Evolutionary conservation across 92 coral and sea anemone genomes (phyloP).

Genomic region (Ricordea florida): DNA sequence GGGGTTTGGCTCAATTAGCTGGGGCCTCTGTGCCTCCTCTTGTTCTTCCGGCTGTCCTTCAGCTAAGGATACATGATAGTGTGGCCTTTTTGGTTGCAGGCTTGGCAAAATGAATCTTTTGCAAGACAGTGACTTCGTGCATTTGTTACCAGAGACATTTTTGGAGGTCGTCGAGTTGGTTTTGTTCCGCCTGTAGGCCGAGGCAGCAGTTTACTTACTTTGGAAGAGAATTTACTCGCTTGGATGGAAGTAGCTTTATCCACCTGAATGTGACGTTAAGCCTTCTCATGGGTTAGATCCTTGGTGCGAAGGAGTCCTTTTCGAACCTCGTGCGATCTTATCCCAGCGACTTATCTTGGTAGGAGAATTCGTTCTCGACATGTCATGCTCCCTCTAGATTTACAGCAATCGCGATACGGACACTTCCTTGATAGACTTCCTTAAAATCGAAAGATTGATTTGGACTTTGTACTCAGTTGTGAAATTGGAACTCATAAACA

Average conservation of each 20-base stretch:
- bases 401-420: slow-evolving; percentile 20
- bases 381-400: slow-evolving; percentile 5
- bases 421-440: slow-evolving; percentile 20
- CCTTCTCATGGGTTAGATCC: slow-evolving; percentile 40
- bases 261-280: background rate
- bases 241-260: slow-evolving; percentile 13
- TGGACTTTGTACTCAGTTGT: slow-evolving; percentile 25
- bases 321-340: slow-evolving; percentile 23
- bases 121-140: too few species aligned
- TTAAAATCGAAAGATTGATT: slow-evolving; percentile 20
- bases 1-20: too few species aligned
- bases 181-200: background rate
- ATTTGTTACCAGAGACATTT: too few species aligned
- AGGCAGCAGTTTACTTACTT: background rate
- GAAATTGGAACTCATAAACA: slow-evolving; percentile 31
- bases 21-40: too few species aligned
- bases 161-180: background rate
- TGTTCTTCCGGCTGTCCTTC: too few species aligned
- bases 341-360: slow-evolving; percentile 30
- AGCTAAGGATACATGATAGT: too few species aligned
- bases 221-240: background rate
- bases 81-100: too few species aligned
- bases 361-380: slow-evolving; percentile 17
- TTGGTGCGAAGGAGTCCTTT: slow-evolving; percentile 6
- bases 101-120: too few species aligned